Evolutionary conservation across 1,140 invertebrate genomes (phyloP), one percentile per base, ranked within the genome.

Genomic region (Calliopsis andreniformis): DNA sequence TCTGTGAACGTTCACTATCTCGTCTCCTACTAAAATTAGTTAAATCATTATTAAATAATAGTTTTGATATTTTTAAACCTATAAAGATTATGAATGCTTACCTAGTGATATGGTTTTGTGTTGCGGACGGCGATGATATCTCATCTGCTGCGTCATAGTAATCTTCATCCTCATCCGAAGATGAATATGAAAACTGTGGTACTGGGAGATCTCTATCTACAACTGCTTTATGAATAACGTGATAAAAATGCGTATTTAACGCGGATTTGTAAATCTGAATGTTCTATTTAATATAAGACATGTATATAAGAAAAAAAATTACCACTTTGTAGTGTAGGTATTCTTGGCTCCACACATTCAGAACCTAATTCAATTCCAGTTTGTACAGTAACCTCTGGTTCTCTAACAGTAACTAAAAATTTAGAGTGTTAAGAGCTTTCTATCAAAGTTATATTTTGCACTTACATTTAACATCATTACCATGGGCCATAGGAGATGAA

Each of bases 81-180:
- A 55, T 10, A 0, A 66, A 42, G 4, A 8, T 42, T 14, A 42
- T 73, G 59, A 51, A 82, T 87, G 66, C 78, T 79, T 76, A 66
- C 78, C 76, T 62, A 67, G 59, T 32, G 51, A 84, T 61, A 63
- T 84, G 73, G 70, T 78, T 84, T 71, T 87, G 86, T 3, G 63
- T 49, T 35, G 84, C 55, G 32, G 89, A 91, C 7, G 90, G 86
- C 69, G 92, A 86, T 78, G 94, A 94, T 14, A 95, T 95, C 80
- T 95, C 94, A 83, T 98, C 97, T 80, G 97, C 96, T 10, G 98
- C 98, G 93, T 99, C 98, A 89, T 95, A 99, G 91, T 97, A 99
- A 90, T 99, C 97, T 79, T 99, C 98, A 87, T 99, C 98, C 84
- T 98, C 98, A 89, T 99, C 98, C 45, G 98, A 98, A 87, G 97